Evolutionary conservation across 2,797 vertebrate genomes (phyloP), one percentile per base, ranked within the genome.

Genomic region (Fistularia commersonii): DNA sequence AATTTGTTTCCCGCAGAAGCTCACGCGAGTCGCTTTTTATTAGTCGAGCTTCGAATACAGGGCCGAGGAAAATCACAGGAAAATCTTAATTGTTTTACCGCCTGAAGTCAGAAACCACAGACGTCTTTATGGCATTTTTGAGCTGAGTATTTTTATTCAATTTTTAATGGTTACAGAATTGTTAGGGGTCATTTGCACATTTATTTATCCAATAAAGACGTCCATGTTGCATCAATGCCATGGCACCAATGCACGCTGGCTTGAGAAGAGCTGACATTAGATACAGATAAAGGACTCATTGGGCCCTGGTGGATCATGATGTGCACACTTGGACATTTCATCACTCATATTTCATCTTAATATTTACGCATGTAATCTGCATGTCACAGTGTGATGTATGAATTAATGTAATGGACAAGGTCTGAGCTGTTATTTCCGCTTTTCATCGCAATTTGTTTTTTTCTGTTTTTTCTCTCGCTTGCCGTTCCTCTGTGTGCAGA

Each of bases 261-360:
- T 54, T 47, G 58, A 55, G 69, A 82, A 61, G 70, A 75, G 23
- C 23, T 23, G 63, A 57, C 76, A 85, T 75, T 79, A 67, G 77
- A 72, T 51, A 8, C 53, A 89, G 84, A 89, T 83, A 75, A 89
- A 91, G 68, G 77, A 88, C 77, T 90, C 86, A 88, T 90, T 90
- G 88, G 80, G 71, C 69, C 45, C 69, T 79, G 83, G 91, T 88
- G 89, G 88, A 89, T 88, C 81, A 86, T 54, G 74, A 76, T 80
- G 76, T 51, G 69, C 68, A 73, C 72, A 80, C 76, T 83, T 71
- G 77, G 81, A 86, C 80, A 65, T 80, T 80, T 81, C 67, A 73
- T 81, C 83, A 81, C 89, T 88, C 86, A 90, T 88, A 88, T 89
- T 88, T 87, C 83, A 85, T 64, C 82, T 76, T 88, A 83, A 88